phyloP scores from a whole-genome alignment of 1,140 invertebrate species.

The Formica exsecta region DNA sequence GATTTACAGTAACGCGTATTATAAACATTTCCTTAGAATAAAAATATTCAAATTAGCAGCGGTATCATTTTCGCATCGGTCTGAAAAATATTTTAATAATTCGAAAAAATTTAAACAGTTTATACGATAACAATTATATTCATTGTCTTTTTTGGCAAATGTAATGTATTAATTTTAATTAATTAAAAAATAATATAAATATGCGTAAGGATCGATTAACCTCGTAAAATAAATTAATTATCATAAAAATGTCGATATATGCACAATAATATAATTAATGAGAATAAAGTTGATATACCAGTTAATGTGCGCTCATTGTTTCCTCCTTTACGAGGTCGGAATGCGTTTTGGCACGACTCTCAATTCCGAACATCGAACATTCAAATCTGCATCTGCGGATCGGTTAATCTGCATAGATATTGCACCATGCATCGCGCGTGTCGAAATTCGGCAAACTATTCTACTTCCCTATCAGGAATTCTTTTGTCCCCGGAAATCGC shows the following conservation, averaged over 20 bases:
- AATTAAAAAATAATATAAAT: background rate
- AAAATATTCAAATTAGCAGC: background rate
- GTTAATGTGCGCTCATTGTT: conserved; percentile 11
- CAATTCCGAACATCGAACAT: conserved; percentile 54
- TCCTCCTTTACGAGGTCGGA: conserved; percentile 9
- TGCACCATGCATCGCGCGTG: conserved; percentile 50
- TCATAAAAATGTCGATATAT: background rate
- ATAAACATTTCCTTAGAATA: background rate
- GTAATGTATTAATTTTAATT: background rate
- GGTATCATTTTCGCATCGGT: background rate
- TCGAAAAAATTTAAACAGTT: background rate
- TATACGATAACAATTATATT: background rate
- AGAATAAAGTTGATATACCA: conserved; percentile 5
- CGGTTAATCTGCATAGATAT: conserved; percentile 72
- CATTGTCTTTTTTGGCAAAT: background rate
- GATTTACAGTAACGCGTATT: background rate
- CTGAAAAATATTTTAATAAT: conserved; percentile 1
- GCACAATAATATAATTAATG: conserved; percentile 26
- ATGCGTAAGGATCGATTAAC: background rate
- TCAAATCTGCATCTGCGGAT: conserved; percentile 61
- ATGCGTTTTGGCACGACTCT: conserved; percentile 46
- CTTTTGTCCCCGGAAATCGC: conserved; percentile 60
- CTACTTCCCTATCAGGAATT: conserved; percentile 54
- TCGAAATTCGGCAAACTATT: conserved; percentile 61
- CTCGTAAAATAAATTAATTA: background rate